These are phyloP conservation scores for Aethes cnicana DNA, from an alignment of 2,888 invertebrate genomes.

Conservation along the genomic window DNA sequence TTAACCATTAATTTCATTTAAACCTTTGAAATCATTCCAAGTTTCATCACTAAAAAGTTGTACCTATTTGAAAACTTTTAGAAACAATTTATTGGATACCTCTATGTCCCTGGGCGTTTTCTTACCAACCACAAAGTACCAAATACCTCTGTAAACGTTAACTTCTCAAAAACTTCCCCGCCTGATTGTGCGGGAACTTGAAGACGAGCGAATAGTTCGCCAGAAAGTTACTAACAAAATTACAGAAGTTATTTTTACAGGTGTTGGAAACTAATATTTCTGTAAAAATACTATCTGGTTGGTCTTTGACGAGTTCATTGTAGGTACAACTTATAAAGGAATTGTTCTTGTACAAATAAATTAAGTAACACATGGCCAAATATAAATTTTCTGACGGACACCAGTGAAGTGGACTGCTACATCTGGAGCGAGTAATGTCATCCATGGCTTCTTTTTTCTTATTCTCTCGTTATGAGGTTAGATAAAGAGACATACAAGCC, in stretches of 20 bases:
- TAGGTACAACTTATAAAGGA: too few relatives aligned
- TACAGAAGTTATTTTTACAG: slow-evolving; percentile 14
- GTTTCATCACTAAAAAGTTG: too few relatives aligned
- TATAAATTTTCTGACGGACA: too few relatives aligned
- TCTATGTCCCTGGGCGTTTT: not conserved
- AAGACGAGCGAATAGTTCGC: slow-evolving; percentile 23
- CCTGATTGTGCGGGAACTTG: slow-evolving; percentile 22
- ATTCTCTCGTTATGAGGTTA: too few relatives aligned
- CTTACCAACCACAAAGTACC: slow-evolving; percentile 13
- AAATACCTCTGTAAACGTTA: slow-evolving; percentile 21
- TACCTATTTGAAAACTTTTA: too few relatives aligned
- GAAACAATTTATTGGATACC: not conserved
- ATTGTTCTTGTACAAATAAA: too few relatives aligned
- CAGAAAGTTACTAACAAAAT: slow-evolving; percentile 20
- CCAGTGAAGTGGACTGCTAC: too few relatives aligned
- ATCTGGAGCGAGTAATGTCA: too few relatives aligned
- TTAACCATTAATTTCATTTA: not conserved
- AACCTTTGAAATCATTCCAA: not conserved
- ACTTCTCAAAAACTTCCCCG: slow-evolving; percentile 26
- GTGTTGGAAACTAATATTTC: slow-evolving; percentile 5
- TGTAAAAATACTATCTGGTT: not conserved
- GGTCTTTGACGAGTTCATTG: too few relatives aligned
- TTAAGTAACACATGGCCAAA: too few relatives aligned
- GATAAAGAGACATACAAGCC: too few relatives aligned
- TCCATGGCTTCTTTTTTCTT: too few relatives aligned